Evolutionary conservation across 2,888 invertebrate genomes (phyloP).

Genomic region (Myathropa florea): DNA sequence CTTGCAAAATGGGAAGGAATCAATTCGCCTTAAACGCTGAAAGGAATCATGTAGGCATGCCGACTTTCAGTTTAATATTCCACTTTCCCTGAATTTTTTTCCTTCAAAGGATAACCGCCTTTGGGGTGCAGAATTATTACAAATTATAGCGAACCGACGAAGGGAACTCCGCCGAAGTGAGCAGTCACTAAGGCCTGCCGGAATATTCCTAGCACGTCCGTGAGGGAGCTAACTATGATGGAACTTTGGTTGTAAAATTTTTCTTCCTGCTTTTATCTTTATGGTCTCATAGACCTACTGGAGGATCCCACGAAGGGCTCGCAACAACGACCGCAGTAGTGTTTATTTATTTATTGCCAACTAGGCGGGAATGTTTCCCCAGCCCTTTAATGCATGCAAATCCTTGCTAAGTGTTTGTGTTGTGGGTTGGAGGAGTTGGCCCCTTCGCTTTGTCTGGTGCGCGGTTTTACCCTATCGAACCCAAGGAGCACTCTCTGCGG

Average conservation of each 20-base stretch:
- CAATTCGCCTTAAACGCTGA: not conserved
- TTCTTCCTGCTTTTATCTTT: not conserved
- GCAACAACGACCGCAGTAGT: not conserved
- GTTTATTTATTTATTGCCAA: slow-evolving; percentile 24
- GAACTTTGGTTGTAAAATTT: not conserved
- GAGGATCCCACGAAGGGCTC: not conserved
- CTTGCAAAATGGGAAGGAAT: slow-evolving; percentile 2
- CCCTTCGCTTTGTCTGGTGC: not conserved
- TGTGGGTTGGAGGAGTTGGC: not conserved
- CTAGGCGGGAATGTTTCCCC: not conserved
- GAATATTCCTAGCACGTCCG: slow-evolving; percentile 20
- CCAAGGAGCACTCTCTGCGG: not conserved
- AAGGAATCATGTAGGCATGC: not conserved
- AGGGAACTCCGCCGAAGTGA: not conserved
- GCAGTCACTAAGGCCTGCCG: not conserved
- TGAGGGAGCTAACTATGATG: not conserved
- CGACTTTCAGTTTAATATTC: not conserved
- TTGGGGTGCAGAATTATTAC: not conserved
- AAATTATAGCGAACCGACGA: not conserved
- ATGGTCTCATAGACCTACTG: not conserved
- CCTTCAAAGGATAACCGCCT: not conserved
- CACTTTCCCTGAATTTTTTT: not conserved
- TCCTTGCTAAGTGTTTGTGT: slow-evolving; percentile 6
- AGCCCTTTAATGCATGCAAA: slow-evolving; percentile 23
- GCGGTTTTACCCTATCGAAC: not conserved